Base-by-base conservation (phyloP, 1,140 invertebrate species). In the Caligus rogercresseyi region DNA sequence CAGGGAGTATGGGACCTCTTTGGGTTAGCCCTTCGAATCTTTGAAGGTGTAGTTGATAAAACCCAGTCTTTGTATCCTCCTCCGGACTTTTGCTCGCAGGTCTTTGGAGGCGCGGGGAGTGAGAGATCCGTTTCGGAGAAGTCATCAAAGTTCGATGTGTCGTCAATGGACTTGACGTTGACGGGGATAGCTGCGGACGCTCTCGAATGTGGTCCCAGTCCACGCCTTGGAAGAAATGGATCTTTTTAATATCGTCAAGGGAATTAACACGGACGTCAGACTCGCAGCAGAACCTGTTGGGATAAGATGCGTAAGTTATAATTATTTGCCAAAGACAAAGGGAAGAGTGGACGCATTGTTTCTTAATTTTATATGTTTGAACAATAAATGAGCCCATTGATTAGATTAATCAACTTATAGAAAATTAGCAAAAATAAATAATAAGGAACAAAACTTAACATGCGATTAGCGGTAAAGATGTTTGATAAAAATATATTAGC, bases 41-140 rank as follows among this genome's bases (percentile, higher is more conserved):
- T 74, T 98, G 78, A 96, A 99, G 64, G 95, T 98, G 74, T 98
- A 99, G 76, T 99, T 98, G 70, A 98, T 94, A 75, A 99, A 99
- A 98, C 92, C 92, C 91, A 97, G 77, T 97, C 93, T 77, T 96
- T 96, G 74, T 89, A 86, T 20, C 70, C 71, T 59, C 85, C 85
- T 56, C 71, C 71, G n/a, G 31, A 43, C n/a, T 43, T 43, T 43
- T 43, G 31, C 7, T 43, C 31, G 31, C 31, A 43, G 7, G 60
- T 25, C 69, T 87, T 85, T 72, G 85, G 83, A 20, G 87, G 85
- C 58, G 85, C 85, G 7, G 18, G 23, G 13, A 43, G 51, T 24
- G 24, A 31, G 57, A 98, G 79, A 76, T 98, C 95, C 67, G 96
- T 92, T 75, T 98, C 91, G 13, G 94, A 94, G 78, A 99, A 98